A percentile compares a stretch with the other conserved stretches of the same genome.
Conservation (phyloP, 1,140 invertebrate genomes). For the Sesamia nonagrioides region DNA sequence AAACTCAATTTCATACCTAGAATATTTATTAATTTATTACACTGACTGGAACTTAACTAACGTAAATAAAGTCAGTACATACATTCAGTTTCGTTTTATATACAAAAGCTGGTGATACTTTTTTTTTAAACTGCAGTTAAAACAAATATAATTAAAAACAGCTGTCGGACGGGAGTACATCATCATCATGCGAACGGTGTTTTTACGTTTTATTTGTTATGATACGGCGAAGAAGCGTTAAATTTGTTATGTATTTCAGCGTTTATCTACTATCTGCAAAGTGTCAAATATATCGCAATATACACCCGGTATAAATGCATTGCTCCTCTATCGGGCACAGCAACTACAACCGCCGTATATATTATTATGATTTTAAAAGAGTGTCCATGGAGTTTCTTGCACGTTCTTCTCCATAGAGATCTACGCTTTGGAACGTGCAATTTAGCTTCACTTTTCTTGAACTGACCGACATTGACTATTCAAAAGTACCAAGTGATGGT, state of each 20-base stretch:
- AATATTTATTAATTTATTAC: background rate
- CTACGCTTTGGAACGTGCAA: no score
- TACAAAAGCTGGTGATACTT: constrained; percentile 1
- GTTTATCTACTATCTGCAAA: constrained; percentile 35
- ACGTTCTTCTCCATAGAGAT: no score
- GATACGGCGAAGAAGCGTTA: no score
- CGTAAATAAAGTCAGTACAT: background rate
- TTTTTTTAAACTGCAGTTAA: background rate
- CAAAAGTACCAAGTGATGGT: no score
- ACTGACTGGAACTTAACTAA: background rate
- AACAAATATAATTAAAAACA: constrained; percentile 16
- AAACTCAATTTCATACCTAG: no score
- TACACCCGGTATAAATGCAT: constrained; percentile 29
- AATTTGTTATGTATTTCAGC: constrained; percentile 42
- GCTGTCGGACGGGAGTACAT: constrained; percentile 5
- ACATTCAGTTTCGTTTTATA: background rate
- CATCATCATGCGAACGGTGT: background rate
- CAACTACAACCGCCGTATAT: background rate
- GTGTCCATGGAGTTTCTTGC: no score
- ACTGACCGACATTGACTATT: no score
- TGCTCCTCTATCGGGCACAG: background rate
- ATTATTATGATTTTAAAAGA: no score
- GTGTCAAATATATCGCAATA: constrained; percentile 10
- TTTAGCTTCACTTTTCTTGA: no score
- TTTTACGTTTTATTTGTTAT: no score